phyloP scores from a whole-genome alignment of 2,797 vertebrate genomes.

The Podarcis lilfordi region DNA sequence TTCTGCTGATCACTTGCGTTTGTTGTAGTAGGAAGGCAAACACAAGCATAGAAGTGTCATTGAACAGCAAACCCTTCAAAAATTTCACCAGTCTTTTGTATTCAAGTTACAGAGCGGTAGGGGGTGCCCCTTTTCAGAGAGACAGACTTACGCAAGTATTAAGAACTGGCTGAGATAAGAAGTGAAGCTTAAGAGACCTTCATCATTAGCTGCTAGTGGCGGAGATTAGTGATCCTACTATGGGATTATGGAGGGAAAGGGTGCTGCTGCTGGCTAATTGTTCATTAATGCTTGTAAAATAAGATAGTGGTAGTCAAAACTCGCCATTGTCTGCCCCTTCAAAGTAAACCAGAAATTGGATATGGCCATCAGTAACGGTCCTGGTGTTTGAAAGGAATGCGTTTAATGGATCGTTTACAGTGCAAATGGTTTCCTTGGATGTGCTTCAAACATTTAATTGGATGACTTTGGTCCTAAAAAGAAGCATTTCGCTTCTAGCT shows the following conservation, averaged over 20 bases:
- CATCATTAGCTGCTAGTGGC: constrained; percentile 90
- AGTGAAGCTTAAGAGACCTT: constrained; percentile 87
- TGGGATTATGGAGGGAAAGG: constrained; percentile 87
- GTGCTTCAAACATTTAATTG: constrained; percentile 72
- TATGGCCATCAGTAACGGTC: constrained; percentile 73
- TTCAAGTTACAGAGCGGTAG: constrained; percentile 80
- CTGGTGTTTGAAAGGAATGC: constrained; percentile 71
- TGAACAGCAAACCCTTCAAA: constrained; percentile 85
- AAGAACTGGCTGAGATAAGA: constrained; percentile 87
- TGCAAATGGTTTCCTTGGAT: constrained; percentile 60
- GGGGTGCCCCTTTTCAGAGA: constrained; percentile 81
- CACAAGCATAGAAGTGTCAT: constrained; percentile 82
- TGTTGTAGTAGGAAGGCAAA: constrained; percentile 84
- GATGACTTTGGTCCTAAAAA: constrained; percentile 61
- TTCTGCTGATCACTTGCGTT: constrained; percentile 83
- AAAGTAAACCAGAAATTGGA: constrained; percentile 75
- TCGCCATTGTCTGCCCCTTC: constrained; percentile 77
- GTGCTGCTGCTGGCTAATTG: constrained; percentile 87
- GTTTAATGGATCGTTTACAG: constrained; percentile 75
- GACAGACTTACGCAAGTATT: constrained; percentile 86
- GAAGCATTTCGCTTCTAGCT: constrained; percentile 58
- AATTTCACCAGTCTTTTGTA: constrained; percentile 86
- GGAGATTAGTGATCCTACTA: constrained; percentile 87
- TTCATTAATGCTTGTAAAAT: constrained; percentile 88
- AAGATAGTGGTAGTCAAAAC: constrained; percentile 80